A percentile compares a stretch with the other conserved stretches of the same genome.
Evolutionary conservation across 2,797 vertebrate genomes (phyloP).

Genomic region (Sebastes hopkinsi): DNA sequence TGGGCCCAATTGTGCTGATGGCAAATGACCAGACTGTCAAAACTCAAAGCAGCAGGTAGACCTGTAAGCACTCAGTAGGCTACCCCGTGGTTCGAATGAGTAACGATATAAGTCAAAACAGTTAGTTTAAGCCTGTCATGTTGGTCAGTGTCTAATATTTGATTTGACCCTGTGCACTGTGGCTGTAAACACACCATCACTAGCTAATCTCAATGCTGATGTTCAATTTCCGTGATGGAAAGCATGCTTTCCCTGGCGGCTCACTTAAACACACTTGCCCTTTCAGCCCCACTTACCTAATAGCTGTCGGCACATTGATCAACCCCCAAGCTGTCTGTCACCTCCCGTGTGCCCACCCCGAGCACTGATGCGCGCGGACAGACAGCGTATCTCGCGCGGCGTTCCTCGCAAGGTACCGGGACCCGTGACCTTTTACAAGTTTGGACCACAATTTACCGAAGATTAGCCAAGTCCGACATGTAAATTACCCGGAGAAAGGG

Average conservation of each 20-base stretch:
- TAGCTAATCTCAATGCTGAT: constrained; percentile 36
- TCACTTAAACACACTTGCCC: constrained; percentile 77
- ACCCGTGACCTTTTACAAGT: constrained; percentile 76
- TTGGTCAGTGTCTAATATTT: constrained; percentile 2
- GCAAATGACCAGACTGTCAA: neutral
- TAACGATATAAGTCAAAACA: neutral
- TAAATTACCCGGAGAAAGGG: constrained; percentile 77
- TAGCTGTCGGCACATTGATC: constrained; percentile 85
- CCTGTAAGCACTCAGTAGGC: neutral
- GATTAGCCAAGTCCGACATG: constrained; percentile 73
- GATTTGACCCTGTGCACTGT: neutral
- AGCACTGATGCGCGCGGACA: constrained; percentile 75
- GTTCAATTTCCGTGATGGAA: constrained; percentile 54
- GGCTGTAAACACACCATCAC: constrained; percentile 22
- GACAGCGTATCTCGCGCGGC: constrained; percentile 64
- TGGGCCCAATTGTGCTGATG: neutral
- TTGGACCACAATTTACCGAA: constrained; percentile 71
- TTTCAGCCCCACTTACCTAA: constrained; percentile 85
- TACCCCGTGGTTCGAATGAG: neutral
- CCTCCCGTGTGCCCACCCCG: constrained; percentile 61
- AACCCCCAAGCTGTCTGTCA: constrained; percentile 82
- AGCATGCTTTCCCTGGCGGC: constrained; percentile 43
- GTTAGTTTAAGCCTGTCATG: neutral
- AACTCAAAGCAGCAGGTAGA: neutral
- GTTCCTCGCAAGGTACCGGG: constrained; percentile 46